Percentiles rank a stretch among this genome's conserved stretches.
Evolutionary conservation across 1,140 invertebrate species (phyloP).

Genomic region (Diuraphis noxia): DNA sequence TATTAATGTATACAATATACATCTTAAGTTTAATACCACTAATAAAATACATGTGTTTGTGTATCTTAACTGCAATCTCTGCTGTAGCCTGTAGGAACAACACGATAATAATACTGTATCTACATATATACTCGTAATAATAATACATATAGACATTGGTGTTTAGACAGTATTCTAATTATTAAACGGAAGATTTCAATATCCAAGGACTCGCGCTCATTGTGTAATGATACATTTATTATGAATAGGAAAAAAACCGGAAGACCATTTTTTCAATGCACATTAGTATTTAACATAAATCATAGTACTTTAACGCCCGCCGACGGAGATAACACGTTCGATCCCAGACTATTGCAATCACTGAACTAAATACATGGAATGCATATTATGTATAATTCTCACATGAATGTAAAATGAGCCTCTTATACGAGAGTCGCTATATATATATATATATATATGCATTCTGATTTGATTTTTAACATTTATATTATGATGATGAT

Average conservation of each 20-base stretch:
- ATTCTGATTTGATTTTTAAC: too few species aligned
- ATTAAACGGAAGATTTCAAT: not conserved
- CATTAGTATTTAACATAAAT: not conserved
- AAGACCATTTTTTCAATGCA: not conserved
- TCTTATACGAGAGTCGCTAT: too few species aligned
- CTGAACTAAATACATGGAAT: too few species aligned
- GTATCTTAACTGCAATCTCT: not conserved
- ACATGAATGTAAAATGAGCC: too few species aligned
- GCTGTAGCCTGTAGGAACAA: too few species aligned
- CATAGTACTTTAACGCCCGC: not conserved
- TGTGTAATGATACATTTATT: not conserved
- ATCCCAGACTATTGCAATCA: not conserved
- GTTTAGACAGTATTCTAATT: not conserved
- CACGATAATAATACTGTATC: not conserved
- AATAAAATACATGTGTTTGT: not conserved
- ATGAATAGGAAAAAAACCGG: not conserved
- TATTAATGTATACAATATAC: not conserved
- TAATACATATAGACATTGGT: not conserved
- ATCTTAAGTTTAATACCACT: not conserved
- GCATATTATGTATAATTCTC: too few species aligned
- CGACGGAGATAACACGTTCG: not conserved
- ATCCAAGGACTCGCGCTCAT: constrained; percentile 24
- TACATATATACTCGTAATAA: not conserved
- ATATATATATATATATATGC: too few species aligned
- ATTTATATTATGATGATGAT: too few species aligned